A percentile compares a stretch with the other conserved stretches of the same genome.
Conservation (phyloP, 2,797 vertebrate species). For the Gallinago solitaria region DNA sequence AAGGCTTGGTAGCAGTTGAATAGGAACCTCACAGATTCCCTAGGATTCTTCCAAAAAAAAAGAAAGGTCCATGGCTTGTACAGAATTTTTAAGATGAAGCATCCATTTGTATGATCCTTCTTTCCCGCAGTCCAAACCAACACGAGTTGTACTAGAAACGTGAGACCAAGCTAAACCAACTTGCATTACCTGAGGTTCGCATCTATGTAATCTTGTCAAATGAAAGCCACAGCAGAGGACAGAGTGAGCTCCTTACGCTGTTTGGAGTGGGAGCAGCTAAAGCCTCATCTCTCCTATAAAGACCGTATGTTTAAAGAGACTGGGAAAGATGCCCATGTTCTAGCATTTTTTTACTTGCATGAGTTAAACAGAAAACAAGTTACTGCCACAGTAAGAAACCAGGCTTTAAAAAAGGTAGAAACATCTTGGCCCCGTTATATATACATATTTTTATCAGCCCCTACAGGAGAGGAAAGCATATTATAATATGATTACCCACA, state of each 20-base stretch:
- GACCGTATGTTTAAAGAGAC: conserved; percentile 35
- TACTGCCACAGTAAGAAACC: neutral
- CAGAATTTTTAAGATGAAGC: neutral
- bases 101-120: neutral
- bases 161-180: neutral
- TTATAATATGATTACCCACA: conserved; percentile 12
- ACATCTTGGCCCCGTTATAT: neutral
- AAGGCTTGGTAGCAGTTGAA: neutral
- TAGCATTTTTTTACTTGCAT: conserved; percentile 18
- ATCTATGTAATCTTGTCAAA: conserved; percentile 4
- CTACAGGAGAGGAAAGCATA: neutral
- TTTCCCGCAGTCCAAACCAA: neutral
- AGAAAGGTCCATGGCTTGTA: neutral
- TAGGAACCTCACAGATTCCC: neutral
- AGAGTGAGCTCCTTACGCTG: conserved; percentile 52
- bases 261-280: conserved; percentile 35
- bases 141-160: neutral
- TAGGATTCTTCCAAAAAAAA: neutral
- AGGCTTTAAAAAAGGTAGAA: conserved; percentile 12
- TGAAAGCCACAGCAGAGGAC: conserved; percentile 38
- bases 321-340: conserved; percentile 55
- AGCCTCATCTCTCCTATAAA: conserved; percentile 16
- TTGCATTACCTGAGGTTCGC: neutral
- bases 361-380: conserved; percentile 30
- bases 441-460: neutral